Percentiles rank a stretch among this genome's conserved stretches.
Evolutionary conservation across 2,797 vertebrate species (phyloP).

Genomic region (Oreonectes daqikongensis): DNA sequence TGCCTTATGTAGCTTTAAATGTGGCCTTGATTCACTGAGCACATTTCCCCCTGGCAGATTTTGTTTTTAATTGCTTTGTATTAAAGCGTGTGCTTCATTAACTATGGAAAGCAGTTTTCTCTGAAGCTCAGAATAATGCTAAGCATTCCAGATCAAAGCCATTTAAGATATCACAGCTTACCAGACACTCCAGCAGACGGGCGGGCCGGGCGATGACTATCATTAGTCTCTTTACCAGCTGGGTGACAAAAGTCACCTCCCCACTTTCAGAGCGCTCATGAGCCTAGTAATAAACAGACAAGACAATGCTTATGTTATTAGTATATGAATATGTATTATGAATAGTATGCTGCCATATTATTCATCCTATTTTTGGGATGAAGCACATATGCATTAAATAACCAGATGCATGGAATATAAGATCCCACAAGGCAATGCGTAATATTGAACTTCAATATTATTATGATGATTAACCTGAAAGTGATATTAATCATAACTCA

Average conservation of each 20-base stretch:
- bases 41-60: background rate
- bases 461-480: background rate
- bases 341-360: background rate
- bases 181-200: constrained; percentile 94
- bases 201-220: constrained; percentile 94
- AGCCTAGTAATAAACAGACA: constrained; percentile 74
- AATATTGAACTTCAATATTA: background rate
- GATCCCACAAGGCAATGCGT: background rate
- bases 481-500: background rate
- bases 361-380: background rate
- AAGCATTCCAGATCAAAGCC: constrained; percentile 19
- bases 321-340: too few species aligned
- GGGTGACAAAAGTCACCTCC: constrained; percentile 93
- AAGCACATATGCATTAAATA: background rate
- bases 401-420: background rate
- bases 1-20: background rate
- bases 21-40: constrained; percentile 17
- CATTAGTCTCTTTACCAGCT: constrained; percentile 92
- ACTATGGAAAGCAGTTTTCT: constrained; percentile 16
- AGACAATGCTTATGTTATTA: background rate
- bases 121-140: constrained; percentile 9
- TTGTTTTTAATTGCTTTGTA: background rate
- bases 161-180: constrained; percentile 68
- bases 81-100: constrained; percentile 17
- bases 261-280: constrained; percentile 93